These are phyloP conservation scores for Drosophila peninsularis DNA, from an alignment of 2,888 invertebrate genomes.

Conservation along the genomic window DNA sequence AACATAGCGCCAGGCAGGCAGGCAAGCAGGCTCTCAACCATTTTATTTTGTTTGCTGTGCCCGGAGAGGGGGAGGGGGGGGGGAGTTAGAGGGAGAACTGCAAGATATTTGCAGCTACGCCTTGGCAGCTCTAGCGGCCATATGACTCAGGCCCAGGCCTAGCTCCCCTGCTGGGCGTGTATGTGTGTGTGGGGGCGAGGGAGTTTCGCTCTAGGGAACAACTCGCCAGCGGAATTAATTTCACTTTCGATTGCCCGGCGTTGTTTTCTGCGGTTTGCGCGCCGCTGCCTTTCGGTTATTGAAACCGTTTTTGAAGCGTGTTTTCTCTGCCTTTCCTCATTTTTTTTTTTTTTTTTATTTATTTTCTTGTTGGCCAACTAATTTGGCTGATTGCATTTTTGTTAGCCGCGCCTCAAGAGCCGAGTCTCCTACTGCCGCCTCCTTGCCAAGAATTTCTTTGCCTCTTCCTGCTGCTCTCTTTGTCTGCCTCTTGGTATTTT, in stretches of 20 bases:
- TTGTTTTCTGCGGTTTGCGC: conserved; percentile 25
- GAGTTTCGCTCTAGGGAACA: conserved; percentile 15
- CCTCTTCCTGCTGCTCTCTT: background rate
- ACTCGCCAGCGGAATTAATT: conserved; percentile 60
- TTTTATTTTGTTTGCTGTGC: conserved; percentile 47
- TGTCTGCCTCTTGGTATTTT: too few species aligned
- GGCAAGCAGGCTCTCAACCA: background rate
- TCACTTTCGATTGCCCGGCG: conserved; percentile 61
- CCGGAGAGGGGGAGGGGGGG: conserved; percentile 2
- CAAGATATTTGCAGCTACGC: conserved; percentile 59
- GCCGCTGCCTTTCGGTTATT: conserved; percentile 47
- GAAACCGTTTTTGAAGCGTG: conserved; percentile 38
- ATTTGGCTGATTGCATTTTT: conserved; percentile 63
- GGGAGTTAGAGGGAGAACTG: conserved; percentile 9
- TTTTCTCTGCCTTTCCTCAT: background rate
- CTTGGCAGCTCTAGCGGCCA: conserved; percentile 64
- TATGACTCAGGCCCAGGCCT: conserved; percentile 45
- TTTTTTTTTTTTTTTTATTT: background rate
- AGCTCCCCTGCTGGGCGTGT: too few species aligned
- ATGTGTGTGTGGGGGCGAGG: background rate
- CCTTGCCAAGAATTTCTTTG: background rate
- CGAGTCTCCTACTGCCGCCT: background rate
- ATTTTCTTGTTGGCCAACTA: conserved; percentile 37
- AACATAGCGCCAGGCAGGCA: conserved; percentile 44
- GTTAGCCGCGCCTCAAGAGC: background rate